Conservation (phyloP, 2,888 invertebrate genomes). For the Cremastinae sp. region DNA sequence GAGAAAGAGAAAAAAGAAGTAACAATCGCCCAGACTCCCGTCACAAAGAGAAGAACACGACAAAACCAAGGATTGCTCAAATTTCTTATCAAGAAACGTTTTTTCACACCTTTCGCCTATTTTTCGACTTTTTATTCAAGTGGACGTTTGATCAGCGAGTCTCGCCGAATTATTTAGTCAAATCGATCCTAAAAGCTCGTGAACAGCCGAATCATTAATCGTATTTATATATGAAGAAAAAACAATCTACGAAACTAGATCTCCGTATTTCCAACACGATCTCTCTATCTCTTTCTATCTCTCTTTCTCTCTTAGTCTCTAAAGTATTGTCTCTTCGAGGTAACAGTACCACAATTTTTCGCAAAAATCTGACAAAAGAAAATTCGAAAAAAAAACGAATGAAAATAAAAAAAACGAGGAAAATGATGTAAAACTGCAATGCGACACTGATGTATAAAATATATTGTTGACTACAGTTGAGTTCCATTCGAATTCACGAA, state of each 20-base stretch:
- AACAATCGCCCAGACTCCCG: slow-evolving; percentile 38
- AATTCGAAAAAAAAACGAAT: slow-evolving; percentile 27
- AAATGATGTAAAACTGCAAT: slow-evolving; percentile 41
- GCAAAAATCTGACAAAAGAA: slow-evolving; percentile 45
- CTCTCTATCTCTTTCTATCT: slow-evolving; percentile 59
- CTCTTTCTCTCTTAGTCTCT: slow-evolving; percentile 58
- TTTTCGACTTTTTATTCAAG: slow-evolving; percentile 5
- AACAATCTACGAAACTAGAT: slow-evolving; percentile 61
- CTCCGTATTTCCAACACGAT: slow-evolving; percentile 67
- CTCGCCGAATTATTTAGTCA: slow-evolving; percentile 15
- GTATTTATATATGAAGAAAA: slow-evolving; percentile 64
- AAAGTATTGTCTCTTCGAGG: slow-evolving; percentile 65
- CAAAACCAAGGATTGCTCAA: slow-evolving; percentile 46
- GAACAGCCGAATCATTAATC: slow-evolving; percentile 67
- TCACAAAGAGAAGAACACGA: slow-evolving; percentile 7
- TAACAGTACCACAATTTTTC: slow-evolving; percentile 57
- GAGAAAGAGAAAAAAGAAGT: too few species aligned
- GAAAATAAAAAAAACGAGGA: slow-evolving; percentile 37
- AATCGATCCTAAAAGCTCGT: slow-evolving; percentile 62
- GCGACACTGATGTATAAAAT: slow-evolving; percentile 49
- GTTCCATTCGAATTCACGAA: slow-evolving; percentile 61
- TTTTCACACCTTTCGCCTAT: background rate
- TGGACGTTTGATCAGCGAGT: background rate
- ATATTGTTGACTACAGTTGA: slow-evolving; percentile 61
- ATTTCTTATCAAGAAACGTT: slow-evolving; percentile 40